Conservation (phyloP, 1,140 invertebrate genomes). For the Heliconius congener region DNA sequence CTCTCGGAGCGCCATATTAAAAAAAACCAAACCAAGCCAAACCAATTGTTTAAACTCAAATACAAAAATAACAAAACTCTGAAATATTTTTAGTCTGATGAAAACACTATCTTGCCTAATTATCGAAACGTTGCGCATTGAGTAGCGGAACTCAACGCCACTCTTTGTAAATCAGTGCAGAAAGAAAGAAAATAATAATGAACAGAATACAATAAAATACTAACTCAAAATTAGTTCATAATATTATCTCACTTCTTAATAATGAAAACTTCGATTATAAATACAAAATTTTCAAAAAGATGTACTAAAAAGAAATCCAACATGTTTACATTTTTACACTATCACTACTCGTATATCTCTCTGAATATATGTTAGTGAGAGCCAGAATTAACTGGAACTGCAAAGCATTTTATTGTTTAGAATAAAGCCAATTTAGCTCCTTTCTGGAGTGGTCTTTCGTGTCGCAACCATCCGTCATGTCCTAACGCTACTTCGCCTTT, state of each 20-base stretch:
- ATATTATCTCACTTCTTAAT: neutral
- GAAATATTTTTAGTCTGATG: too few species aligned
- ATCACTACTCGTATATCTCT: neutral
- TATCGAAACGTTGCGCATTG: too few species aligned
- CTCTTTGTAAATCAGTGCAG: too few species aligned
- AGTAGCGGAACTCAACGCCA: too few species aligned
- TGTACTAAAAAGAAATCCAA: neutral
- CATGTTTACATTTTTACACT: neutral
- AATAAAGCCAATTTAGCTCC: conserved; percentile 4
- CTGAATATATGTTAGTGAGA: neutral
- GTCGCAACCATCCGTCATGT: conserved; percentile 16
- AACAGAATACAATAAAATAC: neutral
- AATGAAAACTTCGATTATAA: neutral
- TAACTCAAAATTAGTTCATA: neutral
- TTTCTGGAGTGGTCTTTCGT: conserved; percentile 28
- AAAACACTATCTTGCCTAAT: too few species aligned
- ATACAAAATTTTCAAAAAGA: neutral
- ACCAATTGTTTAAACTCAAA: too few species aligned
- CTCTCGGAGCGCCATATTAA: too few species aligned
- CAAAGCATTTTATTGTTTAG: conserved; percentile 13
- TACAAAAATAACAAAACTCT: too few species aligned
- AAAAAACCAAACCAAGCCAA: too few species aligned
- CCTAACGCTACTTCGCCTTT: conserved; percentile 10
- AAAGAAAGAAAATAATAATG: too few species aligned
- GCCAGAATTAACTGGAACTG: neutral